Conservation (phyloP, 2,797 vertebrate genomes). For the Urophycis tenuis region DNA sequence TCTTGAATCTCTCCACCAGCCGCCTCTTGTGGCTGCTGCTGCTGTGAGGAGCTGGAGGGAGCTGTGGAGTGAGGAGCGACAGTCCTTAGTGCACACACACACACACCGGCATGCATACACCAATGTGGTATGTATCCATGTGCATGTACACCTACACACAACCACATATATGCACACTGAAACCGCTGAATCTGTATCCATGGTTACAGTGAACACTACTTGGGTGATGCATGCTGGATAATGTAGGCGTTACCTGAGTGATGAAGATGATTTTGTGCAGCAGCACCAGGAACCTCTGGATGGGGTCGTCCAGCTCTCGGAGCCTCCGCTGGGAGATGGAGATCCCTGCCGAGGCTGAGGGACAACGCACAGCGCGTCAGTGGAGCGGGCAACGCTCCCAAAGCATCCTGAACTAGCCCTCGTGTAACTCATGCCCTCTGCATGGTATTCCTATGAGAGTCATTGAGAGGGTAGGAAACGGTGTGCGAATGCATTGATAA, state of each 20-base stretch:
- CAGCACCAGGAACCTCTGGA: constrained; percentile 82
- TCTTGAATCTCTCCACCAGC: constrained; percentile 82
- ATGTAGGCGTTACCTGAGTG: constrained; percentile 70
- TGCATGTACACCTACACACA: not conserved
- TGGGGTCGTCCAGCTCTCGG: constrained; percentile 82
- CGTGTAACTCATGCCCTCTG: not conserved
- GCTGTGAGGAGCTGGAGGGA: constrained; percentile 77
- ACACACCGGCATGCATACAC: not conserved
- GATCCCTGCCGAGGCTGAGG: constrained; percentile 74
- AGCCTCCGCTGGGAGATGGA: constrained; percentile 85
- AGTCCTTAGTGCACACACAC: not conserved
- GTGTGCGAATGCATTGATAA: not conserved
- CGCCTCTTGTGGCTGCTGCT: constrained; percentile 69
- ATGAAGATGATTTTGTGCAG: constrained; percentile 90
- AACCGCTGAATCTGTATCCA: not conserved
- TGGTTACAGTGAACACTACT: not conserved
- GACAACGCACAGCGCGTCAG: not conserved
- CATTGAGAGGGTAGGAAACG: not conserved
- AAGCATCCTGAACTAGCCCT: too few relatives aligned
- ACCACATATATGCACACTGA: too few relatives aligned
- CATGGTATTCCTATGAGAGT: not conserved
- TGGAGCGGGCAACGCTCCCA: too few relatives aligned
- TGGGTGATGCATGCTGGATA: not conserved
- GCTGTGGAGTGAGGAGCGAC: constrained; percentile 60
- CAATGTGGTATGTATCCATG: not conserved